Evolutionary conservation across 2,797 vertebrate genomes (phyloP).

Genomic region (Bradypodion ventrale): DNA sequence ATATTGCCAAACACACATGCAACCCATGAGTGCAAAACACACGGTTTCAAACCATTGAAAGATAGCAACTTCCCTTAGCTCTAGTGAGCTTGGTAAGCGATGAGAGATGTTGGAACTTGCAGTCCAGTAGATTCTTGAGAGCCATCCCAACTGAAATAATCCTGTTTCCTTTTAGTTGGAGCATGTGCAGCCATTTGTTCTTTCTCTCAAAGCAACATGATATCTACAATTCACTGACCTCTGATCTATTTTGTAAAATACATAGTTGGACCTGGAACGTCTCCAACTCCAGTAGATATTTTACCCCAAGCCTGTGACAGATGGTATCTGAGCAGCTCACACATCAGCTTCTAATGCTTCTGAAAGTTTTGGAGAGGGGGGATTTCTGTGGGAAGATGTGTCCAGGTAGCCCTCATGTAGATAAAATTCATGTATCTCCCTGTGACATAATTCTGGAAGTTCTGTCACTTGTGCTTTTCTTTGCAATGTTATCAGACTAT

Average conservation of each 20-base stretch:
- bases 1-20: neutral
- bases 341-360: neutral
- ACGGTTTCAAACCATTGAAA: neutral
- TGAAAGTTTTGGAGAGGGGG: neutral
- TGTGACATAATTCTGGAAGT: neutral
- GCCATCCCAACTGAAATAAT: neutral
- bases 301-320: too few relatives aligned
- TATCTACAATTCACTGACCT: too few relatives aligned
- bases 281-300: too few relatives aligned
- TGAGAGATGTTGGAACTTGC: too few relatives aligned
- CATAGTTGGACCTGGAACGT: too few relatives aligned
- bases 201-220: neutral
- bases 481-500: neutral
- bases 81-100: neutral
- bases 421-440: neutral
- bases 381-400: neutral
- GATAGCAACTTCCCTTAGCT: neutral
- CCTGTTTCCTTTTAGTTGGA: neutral
- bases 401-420: neutral
- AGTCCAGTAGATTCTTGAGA: neutral
- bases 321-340: neutral
- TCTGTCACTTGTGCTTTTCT: neutral
- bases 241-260: too few relatives aligned
- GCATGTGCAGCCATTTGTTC: conserved; percentile 5
- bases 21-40: neutral